Conservation (phyloP, 1,140 invertebrate species). For the Cydia fagiglandana region DNA sequence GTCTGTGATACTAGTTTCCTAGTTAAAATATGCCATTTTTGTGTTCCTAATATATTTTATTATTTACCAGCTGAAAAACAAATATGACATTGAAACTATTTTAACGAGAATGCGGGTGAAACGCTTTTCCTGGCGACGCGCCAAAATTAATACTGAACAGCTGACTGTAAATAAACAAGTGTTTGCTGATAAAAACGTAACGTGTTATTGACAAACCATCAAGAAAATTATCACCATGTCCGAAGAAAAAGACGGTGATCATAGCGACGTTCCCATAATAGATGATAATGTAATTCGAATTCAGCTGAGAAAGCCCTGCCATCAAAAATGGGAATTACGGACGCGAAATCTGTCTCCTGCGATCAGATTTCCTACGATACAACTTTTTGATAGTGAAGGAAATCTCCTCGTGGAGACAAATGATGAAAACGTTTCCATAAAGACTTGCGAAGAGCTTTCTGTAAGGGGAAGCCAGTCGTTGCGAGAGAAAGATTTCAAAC, state of each 20-base stretch:
- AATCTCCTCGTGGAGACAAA: constrained; percentile 78
- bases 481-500: constrained; percentile 66
- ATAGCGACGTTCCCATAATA: constrained; percentile 73
- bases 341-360: constrained; percentile 73
- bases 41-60: constrained; percentile 45
- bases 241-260: constrained; percentile 59
- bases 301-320: constrained; percentile 69
- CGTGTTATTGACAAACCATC: constrained; percentile 48
- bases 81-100: constrained; percentile 76
- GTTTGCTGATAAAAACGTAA: constrained; percentile 50
- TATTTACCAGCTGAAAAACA: constrained; percentile 69
- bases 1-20: constrained; percentile 36
- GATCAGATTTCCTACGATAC: constrained; percentile 74
- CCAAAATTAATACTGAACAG: constrained; percentile 64
- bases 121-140: constrained; percentile 62
- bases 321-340: constrained; percentile 76
- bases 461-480: constrained; percentile 66
- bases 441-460: constrained; percentile 59
- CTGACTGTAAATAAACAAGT: constrained; percentile 77
- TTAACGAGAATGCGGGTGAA: constrained; percentile 68
- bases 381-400: constrained; percentile 78
- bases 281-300: constrained; percentile 77
- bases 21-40: constrained; percentile 34
- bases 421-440: constrained; percentile 77
- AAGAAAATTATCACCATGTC: constrained; percentile 57